Evolutionary conservation across 2,113 vertebrate genomes (phyloP).

Genomic region (Thermophis baileyi): DNA sequence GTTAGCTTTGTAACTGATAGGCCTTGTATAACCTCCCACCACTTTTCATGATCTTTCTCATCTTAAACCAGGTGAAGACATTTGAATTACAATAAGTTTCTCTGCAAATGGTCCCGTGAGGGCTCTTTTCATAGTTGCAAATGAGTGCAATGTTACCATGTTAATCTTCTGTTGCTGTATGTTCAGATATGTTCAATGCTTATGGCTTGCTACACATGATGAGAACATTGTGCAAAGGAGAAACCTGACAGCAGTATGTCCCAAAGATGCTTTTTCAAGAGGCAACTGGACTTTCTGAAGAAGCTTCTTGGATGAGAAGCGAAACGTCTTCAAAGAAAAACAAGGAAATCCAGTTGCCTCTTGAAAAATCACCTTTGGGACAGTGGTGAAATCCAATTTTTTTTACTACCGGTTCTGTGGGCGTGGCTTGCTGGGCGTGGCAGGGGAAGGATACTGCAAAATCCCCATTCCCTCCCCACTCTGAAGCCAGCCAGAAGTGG

Average conservation of each 20-base stretch:
- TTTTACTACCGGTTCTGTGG: too few relatives aligned
- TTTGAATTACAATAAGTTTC: neutral
- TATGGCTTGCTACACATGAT: neutral
- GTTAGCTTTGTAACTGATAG: neutral
- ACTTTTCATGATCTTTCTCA: neutral
- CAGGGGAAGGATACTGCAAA: too few relatives aligned
- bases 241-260: neutral
- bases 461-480: too few relatives aligned
- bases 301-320: too few relatives aligned
- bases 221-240: neutral
- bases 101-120: neutral
- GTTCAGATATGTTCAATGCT: neutral
- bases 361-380: too few relatives aligned
- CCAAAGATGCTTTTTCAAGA: too few relatives aligned
- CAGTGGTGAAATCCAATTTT: too few relatives aligned
- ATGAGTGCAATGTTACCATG: neutral
- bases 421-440: too few relatives aligned
- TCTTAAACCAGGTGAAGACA: neutral
- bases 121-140: neutral
- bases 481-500: too few relatives aligned
- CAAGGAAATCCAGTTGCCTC: too few relatives aligned
- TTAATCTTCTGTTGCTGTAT: neutral
- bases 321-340: too few relatives aligned
- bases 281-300: too few relatives aligned
- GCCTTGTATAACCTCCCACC: neutral